Evolutionary conservation across 2,113 vertebrate genomes (phyloP), one percentile per base, ranked within the genome.

Genomic region (Centropristis striata): DNA sequence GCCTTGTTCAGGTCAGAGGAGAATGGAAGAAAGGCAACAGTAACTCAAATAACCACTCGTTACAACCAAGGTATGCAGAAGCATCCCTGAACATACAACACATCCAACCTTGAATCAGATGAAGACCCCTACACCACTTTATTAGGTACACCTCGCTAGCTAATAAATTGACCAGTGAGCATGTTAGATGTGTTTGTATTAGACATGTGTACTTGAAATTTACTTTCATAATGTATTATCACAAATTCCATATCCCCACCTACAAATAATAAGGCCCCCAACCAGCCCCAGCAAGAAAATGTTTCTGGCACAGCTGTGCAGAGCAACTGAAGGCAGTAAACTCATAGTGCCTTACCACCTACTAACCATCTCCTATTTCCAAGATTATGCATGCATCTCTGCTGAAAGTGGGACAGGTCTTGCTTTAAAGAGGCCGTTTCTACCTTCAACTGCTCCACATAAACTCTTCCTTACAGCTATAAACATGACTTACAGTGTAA

Each of bases 351-450:
- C 51, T 61, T 41, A 44, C 80, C 47, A 83, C 59, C 69, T 42
- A 79, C 68, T 50, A 37, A 68, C 41, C 47, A 66, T 44, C 75
- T 83, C 64, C 67, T 65, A 39, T 67, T 79, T 71, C 41, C 50
- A 71, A 78, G 83, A 80, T 81, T 69, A 77, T 83, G 46, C 73
- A 71, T 37, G 41, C 55, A 57, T 53, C 70, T 57, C 55, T 51
- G 53, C 14, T 58, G 66, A 69, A 82, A 75, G 67, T 85, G 75
- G 70, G 77, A 64, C 82, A 81, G 50, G 68, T 80, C 75, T 46
- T 53, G 58, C 78, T 85, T 85, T 84, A 78, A 80, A 50, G 53
- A 82, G 59, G 71, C 16, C 47, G 71, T 63, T 78, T 64, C 68
- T 67, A 76, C 47, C 81, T 81, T 71, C 36, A 78, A 44, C 37